A percentile compares a stretch with the other conserved stretches of the same genome.
Conservation (phyloP, 2,888 invertebrate species). For the Lochmaea crataegi region DNA sequence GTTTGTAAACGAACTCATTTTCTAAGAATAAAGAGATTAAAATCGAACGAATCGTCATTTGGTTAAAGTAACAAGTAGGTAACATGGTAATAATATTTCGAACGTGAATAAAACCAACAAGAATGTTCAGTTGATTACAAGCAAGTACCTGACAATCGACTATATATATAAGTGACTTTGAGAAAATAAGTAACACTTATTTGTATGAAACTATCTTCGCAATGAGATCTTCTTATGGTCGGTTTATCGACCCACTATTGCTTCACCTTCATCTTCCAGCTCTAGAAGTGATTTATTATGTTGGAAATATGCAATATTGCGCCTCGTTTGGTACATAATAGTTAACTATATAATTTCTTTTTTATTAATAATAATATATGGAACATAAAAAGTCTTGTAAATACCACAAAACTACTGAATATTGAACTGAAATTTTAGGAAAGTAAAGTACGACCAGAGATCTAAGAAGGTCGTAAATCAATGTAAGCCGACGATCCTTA, state of each 20-base stretch:
- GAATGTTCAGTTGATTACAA: slow-evolving; percentile 17
- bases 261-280: slow-evolving; percentile 18
- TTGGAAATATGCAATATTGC: neutral
- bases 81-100: slow-evolving; percentile 10
- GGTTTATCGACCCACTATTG: slow-evolving; percentile 19
- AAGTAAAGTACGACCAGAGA: too few species aligned
- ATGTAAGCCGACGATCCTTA: too few species aligned
- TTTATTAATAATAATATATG: too few species aligned
- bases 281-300: slow-evolving; percentile 20
- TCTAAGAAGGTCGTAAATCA: too few species aligned
- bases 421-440: too few species aligned
- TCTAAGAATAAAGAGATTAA: slow-evolving; percentile 9
- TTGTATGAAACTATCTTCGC: slow-evolving; percentile 13
- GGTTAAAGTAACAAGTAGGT: slow-evolving; percentile 12
- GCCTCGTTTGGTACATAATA: slow-evolving; percentile 12
- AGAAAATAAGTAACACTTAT: slow-evolving; percentile 15
- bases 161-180: slow-evolving; percentile 18
- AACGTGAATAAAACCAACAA: slow-evolving; percentile 14
- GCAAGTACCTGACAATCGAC: slow-evolving; percentile 15
- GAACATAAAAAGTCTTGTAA: too few species aligned
- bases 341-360: neutral
- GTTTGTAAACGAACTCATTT: neutral
- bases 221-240: slow-evolving; percentile 18
- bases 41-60: slow-evolving; percentile 13
- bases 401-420: too few species aligned